phyloP scores from a whole-genome alignment of 1,140 invertebrate genomes.

The Bombus affinis region DNA sequence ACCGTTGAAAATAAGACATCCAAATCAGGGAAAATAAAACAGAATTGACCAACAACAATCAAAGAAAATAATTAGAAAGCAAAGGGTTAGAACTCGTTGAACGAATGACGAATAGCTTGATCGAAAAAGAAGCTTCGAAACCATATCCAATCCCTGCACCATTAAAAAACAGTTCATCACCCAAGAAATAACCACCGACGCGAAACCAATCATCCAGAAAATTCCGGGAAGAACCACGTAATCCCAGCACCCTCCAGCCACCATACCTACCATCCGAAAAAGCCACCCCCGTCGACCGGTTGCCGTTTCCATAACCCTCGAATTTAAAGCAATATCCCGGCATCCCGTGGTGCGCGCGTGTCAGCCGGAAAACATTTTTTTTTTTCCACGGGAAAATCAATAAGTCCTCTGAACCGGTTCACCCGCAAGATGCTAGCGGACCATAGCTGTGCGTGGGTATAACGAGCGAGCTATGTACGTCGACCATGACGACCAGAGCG shows the following conservation, averaged over 20 bases:
- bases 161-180: slow-evolving; percentile 1
- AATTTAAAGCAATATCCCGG: slow-evolving; percentile 31
- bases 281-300: background rate
- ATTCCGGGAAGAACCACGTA: background rate
- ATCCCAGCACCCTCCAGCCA: background rate
- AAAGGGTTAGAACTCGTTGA: too few relatives aligned
- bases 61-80: too few relatives aligned
- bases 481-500: too few relatives aligned
- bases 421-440: background rate
- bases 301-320: slow-evolving; percentile 9
- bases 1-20: too few relatives aligned
- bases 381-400: slow-evolving; percentile 10
- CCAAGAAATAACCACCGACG: background rate
- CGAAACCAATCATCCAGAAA: background rate
- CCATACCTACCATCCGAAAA: background rate
- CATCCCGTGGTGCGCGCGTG: background rate
- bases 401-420: background rate
- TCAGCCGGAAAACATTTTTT: slow-evolving; percentile 14
- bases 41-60: background rate
- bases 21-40: background rate
- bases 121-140: background rate
- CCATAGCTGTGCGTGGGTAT: background rate
- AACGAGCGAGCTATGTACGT: background rate
- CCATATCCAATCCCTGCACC: background rate
- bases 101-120: background rate